These are phyloP conservation scores for Australoheros facetus DNA, from an alignment of 2,797 vertebrate genomes.

Conservation along the genomic window DNA sequence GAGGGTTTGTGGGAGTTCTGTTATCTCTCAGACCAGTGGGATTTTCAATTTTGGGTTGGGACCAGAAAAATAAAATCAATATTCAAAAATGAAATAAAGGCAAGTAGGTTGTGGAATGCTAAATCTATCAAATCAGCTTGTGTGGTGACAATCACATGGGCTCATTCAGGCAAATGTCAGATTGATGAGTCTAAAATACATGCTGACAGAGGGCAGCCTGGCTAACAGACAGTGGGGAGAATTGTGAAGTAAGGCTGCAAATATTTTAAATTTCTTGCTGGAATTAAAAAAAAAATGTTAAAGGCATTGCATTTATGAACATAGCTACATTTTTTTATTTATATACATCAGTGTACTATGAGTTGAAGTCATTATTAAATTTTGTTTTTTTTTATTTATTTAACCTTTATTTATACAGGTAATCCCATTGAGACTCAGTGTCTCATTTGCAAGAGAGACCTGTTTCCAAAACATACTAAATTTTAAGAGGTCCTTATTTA, in stretches of 20 bases:
- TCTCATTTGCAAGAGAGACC: too few relatives aligned
- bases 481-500: too few relatives aligned
- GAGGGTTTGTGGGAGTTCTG: not conserved
- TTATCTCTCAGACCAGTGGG: conserved; percentile 12
- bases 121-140: not conserved
- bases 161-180: not conserved
- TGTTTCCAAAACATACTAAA: too few relatives aligned
- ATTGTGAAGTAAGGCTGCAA: not conserved
- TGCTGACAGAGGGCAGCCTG: not conserved
- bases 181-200: conserved; percentile 11
- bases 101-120: not conserved
- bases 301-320: not conserved
- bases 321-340: not conserved
- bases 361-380: not conserved
- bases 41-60: not conserved
- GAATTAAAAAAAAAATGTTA: too few relatives aligned
- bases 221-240: not conserved
- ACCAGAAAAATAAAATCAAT: not conserved
- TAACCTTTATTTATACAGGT: too few relatives aligned
- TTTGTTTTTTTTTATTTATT: not conserved
- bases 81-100: not conserved
- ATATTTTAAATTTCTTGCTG: not conserved
- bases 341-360: not conserved
- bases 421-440: too few relatives aligned
- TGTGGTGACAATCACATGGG: not conserved